A percentile compares a stretch with the other conserved stretches of the same genome.
Conservation (phyloP, 1,140 invertebrate species). For the Drosophila mojavensis region DNA sequence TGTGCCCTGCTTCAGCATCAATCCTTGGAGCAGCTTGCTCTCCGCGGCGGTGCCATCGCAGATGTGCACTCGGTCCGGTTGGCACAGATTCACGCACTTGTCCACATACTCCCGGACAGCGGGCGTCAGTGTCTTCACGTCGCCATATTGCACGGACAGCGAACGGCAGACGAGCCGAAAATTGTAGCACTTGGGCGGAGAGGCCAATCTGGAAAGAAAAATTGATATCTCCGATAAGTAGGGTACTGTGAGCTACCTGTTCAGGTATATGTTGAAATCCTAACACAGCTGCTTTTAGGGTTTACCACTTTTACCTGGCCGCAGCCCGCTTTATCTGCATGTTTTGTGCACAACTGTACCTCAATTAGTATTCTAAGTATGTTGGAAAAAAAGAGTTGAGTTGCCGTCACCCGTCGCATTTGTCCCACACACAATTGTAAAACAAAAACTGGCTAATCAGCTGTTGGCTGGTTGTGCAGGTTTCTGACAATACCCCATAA, state of each 20-base stretch:
- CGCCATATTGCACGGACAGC: constrained; percentile 69
- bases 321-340: background rate
- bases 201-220: constrained; percentile 28
- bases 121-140: constrained; percentile 72
- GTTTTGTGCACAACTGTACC: constrained; percentile 69
- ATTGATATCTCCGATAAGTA: background rate
- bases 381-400: constrained; percentile 51
- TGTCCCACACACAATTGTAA: constrained; percentile 55
- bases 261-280: background rate
- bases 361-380: constrained; percentile 70
- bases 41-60: constrained; percentile 93
- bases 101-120: constrained; percentile 88
- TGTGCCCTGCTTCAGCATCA: constrained; percentile 88
- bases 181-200: constrained; percentile 38
- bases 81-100: constrained; percentile 88
- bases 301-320: background rate
- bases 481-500: constrained; percentile 46
- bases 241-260: background rate
- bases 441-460: constrained; percentile 75
- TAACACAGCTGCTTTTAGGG: background rate
- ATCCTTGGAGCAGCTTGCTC: constrained; percentile 87
- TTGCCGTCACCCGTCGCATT: constrained; percentile 12
- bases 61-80: constrained; percentile 91
- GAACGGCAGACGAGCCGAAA: constrained; percentile 62
- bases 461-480: constrained; percentile 74